These are phyloP conservation scores for Octonoba sinensis DNA, from an alignment of 2,888 invertebrate genomes.

Conservation along the genomic window DNA sequence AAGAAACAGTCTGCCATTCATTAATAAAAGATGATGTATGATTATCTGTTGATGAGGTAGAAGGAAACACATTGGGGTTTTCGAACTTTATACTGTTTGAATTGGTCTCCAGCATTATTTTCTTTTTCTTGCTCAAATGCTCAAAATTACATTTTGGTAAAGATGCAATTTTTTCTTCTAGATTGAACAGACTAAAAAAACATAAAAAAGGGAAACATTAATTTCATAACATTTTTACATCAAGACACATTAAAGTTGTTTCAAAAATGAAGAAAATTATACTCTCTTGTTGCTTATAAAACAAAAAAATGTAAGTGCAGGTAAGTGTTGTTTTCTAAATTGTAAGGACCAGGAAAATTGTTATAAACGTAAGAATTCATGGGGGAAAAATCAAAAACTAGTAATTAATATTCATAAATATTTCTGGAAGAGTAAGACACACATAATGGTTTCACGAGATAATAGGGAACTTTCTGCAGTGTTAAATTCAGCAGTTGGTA, in stretches of 20 bases:
- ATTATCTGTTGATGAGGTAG: constrained; percentile 17
- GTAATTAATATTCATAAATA: too few species aligned
- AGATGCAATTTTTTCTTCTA: constrained; percentile 71
- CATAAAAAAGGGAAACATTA: not conserved
- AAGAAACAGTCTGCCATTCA: constrained; percentile 26
- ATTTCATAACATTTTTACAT: not conserved
- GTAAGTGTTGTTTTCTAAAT: too few species aligned
- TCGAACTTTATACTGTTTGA: constrained; percentile 17
- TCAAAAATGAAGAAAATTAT: too few species aligned
- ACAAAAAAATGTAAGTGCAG: too few species aligned
- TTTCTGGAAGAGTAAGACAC: too few species aligned
- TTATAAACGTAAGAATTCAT: too few species aligned
- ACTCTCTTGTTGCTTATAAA: too few species aligned
- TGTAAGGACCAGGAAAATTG: too few species aligned
- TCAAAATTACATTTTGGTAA: constrained; percentile 70
- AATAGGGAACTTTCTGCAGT: too few species aligned
- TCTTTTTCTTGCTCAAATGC: constrained; percentile 47
- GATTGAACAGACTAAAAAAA: constrained; percentile 69
- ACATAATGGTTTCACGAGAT: too few species aligned
- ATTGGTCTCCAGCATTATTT: constrained; percentile 29
- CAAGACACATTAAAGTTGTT: not conserved
- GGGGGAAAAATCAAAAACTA: too few species aligned
- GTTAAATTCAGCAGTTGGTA: too few species aligned
- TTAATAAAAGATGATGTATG: constrained; percentile 17
- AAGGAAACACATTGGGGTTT: constrained; percentile 9